A percentile compares a stretch with the other conserved stretches of the same genome.
Evolutionary conservation across 2,888 invertebrate species (phyloP).

Genomic region (Napeogenes sylphis): DNA sequence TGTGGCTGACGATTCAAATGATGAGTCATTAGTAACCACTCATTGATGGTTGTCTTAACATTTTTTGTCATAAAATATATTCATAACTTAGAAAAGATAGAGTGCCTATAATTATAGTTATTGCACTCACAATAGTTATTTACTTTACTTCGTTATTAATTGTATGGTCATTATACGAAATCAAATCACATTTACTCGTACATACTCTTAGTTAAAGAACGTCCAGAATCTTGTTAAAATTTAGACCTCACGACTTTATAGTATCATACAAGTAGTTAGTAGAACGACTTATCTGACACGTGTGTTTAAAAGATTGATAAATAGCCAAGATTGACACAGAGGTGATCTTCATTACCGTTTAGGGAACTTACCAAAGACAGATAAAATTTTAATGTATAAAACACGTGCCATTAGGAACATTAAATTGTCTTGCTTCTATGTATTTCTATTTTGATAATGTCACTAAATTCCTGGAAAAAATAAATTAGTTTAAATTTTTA

Average conservation of each 20-base stretch:
- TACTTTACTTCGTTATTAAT: too few species aligned
- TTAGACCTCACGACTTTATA: slow-evolving; percentile 28
- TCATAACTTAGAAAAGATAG: too few species aligned
- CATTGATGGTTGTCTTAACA: slow-evolving; percentile 2
- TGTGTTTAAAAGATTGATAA: slow-evolving; percentile 47
- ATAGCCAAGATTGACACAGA: slow-evolving; percentile 55
- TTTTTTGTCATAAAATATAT: not conserved
- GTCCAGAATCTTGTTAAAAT: too few species aligned
- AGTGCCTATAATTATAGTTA: too few species aligned
- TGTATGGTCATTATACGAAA: too few species aligned
- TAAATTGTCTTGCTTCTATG: slow-evolving; percentile 16
- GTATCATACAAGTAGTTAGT: slow-evolving; percentile 18
- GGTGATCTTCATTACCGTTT: slow-evolving; percentile 62
- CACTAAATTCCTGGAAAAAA: slow-evolving; percentile 1
- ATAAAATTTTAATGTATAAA: slow-evolving; percentile 44
- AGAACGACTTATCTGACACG: slow-evolving; percentile 27
- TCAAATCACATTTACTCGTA: too few species aligned
- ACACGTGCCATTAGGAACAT: slow-evolving; percentile 45
- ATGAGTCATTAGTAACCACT: slow-evolving; percentile 19
- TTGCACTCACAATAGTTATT: too few species aligned
- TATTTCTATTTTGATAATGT: not conserved
- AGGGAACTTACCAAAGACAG: slow-evolving; percentile 39
- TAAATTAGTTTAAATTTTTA: not conserved
- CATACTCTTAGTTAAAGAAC: too few species aligned
- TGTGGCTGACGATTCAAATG: slow-evolving; percentile 21